Evolutionary conservation across 2,797 vertebrate species (phyloP).

Genomic region (Neopelma chrysocephalum): DNA sequence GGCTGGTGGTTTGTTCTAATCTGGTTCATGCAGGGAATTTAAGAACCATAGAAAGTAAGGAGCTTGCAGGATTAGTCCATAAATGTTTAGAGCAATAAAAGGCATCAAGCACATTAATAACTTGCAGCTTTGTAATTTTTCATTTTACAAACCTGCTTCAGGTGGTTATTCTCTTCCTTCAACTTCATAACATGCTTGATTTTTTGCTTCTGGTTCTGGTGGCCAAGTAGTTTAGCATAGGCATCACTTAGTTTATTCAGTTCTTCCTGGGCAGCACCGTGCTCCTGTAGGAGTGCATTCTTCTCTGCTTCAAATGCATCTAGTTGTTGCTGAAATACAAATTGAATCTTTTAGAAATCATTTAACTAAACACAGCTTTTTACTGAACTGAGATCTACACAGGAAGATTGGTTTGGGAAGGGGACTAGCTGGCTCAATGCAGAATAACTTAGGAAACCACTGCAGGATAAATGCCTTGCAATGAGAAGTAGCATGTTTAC

Average conservation of each 20-base stretch:
- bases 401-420: background rate
- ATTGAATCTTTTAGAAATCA: background rate
- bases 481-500: background rate
- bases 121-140: background rate
- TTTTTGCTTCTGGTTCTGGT: slow-evolving; percentile 98
- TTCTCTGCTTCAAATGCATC: slow-evolving; percentile 90
- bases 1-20: background rate
- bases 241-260: slow-evolving; percentile 88
- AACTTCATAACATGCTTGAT: slow-evolving; percentile 95
- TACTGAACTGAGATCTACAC: background rate
- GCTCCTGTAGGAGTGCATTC: slow-evolving; percentile 85
- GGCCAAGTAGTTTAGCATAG: slow-evolving; percentile 91
- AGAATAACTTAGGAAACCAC: background rate
- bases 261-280: slow-evolving; percentile 89
- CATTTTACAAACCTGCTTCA: slow-evolving; percentile 86
- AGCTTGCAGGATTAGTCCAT: background rate
- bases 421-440: background rate
- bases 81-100: background rate
- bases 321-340: slow-evolving; percentile 85
- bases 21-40: background rate
- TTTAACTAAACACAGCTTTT: background rate
- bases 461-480: background rate
- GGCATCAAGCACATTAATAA: background rate
- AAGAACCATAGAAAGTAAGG: background rate
- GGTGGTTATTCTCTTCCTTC: slow-evolving; percentile 88